phyloP scores from a whole-genome alignment of 1,140 invertebrate genomes.

The Chironomus striatipennis region DNA sequence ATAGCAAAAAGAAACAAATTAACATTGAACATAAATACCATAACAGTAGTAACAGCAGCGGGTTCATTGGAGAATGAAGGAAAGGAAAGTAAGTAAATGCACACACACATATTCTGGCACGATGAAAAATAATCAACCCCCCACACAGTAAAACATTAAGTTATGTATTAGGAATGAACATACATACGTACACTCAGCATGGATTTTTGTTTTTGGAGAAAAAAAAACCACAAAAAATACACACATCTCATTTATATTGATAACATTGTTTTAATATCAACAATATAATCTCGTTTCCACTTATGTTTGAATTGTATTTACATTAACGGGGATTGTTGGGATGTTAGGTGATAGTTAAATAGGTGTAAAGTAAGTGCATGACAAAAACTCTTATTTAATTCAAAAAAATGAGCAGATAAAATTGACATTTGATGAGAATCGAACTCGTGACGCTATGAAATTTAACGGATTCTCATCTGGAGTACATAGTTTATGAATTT shows the following conservation, averaged over 20 bases:
- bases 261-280: constrained; percentile 24
- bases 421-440: too few relatives aligned
- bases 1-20: neutral
- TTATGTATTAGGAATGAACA: too few relatives aligned
- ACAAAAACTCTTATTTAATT: too few relatives aligned
- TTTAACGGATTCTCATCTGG: too few relatives aligned
- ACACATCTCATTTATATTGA: constrained; percentile 22
- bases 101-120: neutral
- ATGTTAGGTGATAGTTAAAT: too few relatives aligned
- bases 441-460: too few relatives aligned
- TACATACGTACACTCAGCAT: neutral
- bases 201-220: neutral
- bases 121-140: constrained; percentile 15
- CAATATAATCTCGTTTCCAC: constrained; percentile 16
- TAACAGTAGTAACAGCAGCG: too few relatives aligned
- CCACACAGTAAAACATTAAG: neutral
- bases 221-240: neutral
- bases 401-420: too few relatives aligned
- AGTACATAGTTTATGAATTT: too few relatives aligned
- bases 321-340: neutral
- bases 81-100: neutral
- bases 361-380: too few relatives aligned
- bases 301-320: neutral
- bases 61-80: too few relatives aligned
- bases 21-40: constrained; percentile 3